Conservation (phyloP, 2,113 vertebrate genomes). For the Otis tarda region DNA sequence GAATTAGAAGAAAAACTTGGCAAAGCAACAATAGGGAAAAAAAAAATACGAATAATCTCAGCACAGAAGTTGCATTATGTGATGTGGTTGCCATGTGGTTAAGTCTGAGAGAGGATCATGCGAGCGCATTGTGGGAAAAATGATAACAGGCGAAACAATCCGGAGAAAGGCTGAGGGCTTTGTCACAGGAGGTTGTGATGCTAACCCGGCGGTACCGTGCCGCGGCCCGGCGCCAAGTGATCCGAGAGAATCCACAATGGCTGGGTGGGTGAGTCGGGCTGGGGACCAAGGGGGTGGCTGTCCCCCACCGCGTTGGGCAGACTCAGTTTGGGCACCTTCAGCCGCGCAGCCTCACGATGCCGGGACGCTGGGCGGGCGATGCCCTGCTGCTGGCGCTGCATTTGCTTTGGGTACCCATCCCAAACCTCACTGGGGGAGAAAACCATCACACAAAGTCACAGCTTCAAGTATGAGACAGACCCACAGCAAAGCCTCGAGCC, state of each 20-base stretch:
- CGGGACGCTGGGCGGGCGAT: neutral
- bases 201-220: neutral
- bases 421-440: neutral
- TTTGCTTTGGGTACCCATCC: neutral
- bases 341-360: fast-evolving
- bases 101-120: conserved; percentile 10
- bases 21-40: neutral
- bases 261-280: neutral
- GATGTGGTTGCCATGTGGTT: conserved; percentile 50
- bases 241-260: neutral
- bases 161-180: conserved; percentile 12
- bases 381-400: neutral
- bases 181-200: conserved; percentile 3
- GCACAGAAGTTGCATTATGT: conserved; percentile 38
- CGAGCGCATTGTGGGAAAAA: neutral
- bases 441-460: neutral
- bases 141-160: neutral
- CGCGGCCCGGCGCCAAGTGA: neutral
- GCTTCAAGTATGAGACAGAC: neutral
- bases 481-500: neutral
- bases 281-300: neutral
- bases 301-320: too few species aligned
- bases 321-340: neutral
- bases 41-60: neutral
- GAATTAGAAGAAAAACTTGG: conserved; percentile 28